These are phyloP conservation scores for Ginglymostoma cirratum DNA, from an alignment of 2,113 vertebrate species.

Conservation along the genomic window DNA sequence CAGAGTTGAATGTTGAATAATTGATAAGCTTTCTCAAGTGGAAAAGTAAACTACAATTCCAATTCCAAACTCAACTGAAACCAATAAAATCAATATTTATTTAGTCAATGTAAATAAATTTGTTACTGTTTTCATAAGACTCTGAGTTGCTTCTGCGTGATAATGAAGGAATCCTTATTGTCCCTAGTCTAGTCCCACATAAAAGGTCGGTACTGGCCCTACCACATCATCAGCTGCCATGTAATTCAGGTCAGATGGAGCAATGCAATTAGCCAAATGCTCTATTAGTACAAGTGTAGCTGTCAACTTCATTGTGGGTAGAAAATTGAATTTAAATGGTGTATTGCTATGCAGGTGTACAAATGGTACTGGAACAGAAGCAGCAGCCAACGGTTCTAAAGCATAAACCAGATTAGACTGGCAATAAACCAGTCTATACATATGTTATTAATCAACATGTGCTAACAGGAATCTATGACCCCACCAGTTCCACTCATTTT, in stretches of 20 bases:
- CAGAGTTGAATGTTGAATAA: background rate
- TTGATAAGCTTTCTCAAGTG: background rate
- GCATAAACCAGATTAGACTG: background rate
- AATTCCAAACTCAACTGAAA: background rate
- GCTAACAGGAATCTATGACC: background rate
- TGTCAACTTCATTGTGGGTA: background rate
- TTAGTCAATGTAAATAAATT: background rate
- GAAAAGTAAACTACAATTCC: background rate
- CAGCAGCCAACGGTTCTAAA: constrained; percentile 3
- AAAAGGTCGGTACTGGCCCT: background rate
- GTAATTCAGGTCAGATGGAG: constrained; percentile 10
- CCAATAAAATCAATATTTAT: background rate
- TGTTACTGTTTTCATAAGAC: background rate
- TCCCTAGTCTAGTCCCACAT: background rate
- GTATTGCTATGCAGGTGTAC: background rate
- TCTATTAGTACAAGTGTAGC: background rate
- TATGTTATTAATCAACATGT: constrained; percentile 23
- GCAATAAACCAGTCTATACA: background rate
- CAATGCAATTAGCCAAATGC: constrained; percentile 22
- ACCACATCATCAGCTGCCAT: background rate
- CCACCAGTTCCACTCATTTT: background rate
- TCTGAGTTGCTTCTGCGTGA: background rate
- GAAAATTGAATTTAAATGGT: background rate
- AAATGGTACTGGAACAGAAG: background rate
- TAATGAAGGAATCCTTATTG: background rate